phyloP scores from a whole-genome alignment of 2,797 vertebrate species.

The Morelia viridis region DNA sequence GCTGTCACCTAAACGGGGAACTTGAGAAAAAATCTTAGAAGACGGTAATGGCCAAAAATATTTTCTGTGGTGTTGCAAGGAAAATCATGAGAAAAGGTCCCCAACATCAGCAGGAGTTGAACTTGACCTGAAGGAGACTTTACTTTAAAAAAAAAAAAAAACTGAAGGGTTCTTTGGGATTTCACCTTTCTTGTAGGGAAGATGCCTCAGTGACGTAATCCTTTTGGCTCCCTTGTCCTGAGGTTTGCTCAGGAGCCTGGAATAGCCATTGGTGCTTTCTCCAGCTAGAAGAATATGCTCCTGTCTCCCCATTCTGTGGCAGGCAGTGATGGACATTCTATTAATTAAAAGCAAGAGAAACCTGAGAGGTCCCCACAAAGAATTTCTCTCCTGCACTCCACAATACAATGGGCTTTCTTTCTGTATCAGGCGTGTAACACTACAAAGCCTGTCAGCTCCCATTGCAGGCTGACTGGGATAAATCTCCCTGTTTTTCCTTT shows the following conservation, averaged over 20 bases:
- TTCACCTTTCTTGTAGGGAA: background rate
- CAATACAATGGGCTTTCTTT: constrained; percentile 53
- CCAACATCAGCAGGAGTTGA: background rate
- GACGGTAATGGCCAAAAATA: background rate
- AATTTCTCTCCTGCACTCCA: constrained; percentile 22
- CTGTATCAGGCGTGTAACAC: constrained; percentile 60
- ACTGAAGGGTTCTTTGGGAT: background rate
- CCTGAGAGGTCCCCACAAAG: constrained; percentile 30
- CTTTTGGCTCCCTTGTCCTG: background rate
- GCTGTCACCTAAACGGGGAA: background rate
- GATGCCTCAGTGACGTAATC: background rate
- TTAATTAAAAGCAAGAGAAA: constrained; percentile 12
- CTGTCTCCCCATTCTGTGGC: background rate
- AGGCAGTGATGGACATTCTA: constrained; percentile 7
- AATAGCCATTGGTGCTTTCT: background rate
- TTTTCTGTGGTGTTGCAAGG: background rate
- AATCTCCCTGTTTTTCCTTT: constrained; percentile 54
- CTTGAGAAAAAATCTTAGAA: background rate
- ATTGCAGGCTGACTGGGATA: constrained; percentile 52
- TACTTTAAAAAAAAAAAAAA: background rate
- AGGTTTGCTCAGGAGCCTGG: background rate
- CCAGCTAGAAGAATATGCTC: background rate
- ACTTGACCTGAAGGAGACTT: background rate
- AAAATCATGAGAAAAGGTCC: background rate
- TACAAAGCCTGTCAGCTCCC: constrained; percentile 62